These are phyloP conservation scores for Triplophysa dalaica DNA, from an alignment of 2,113 vertebrate species.

Conservation along the genomic window DNA sequence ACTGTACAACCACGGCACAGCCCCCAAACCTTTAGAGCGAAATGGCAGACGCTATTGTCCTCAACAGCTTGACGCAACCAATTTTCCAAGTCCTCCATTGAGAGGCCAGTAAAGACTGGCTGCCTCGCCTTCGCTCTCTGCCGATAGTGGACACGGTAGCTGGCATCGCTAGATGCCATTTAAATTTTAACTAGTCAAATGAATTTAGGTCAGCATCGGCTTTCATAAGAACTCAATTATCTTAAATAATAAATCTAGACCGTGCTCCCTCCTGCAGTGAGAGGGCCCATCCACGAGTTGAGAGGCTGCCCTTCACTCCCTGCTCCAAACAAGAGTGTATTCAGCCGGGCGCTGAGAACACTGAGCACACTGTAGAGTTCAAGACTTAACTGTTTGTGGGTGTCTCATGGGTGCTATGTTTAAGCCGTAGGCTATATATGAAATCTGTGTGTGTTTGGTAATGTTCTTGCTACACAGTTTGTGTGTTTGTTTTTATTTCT, in stretches of 20 bases:
- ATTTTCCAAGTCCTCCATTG: constrained; percentile 29
- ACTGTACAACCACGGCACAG: constrained; percentile 5
- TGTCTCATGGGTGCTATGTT: neutral
- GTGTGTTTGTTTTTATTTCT: no score
- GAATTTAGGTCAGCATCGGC: constrained; percentile 46
- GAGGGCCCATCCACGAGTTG: constrained; percentile 9
- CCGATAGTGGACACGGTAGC: constrained; percentile 26
- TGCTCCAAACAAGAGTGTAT: constrained; percentile 21
- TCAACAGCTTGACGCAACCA: constrained; percentile 21
- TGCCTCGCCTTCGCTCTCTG: constrained; percentile 10
- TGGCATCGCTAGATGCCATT: constrained; percentile 41
- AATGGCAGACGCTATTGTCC: constrained; percentile 17
- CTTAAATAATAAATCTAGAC: constrained; percentile 51
- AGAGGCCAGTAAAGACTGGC: constrained; percentile 17
- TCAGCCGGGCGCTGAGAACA: constrained; percentile 1
- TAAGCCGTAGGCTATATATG: neutral
- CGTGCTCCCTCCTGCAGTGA: constrained; percentile 23
- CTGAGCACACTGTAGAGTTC: constrained; percentile 17
- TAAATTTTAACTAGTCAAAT: constrained; percentile 51
- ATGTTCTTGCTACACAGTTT: neutral
- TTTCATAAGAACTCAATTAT: constrained; percentile 52
- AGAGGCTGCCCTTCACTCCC: constrained; percentile 11
- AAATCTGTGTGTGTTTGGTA: neutral
- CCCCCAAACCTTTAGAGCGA: constrained; percentile 2
- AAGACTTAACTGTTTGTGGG: neutral